phyloP scores from a whole-genome alignment of 2,797 vertebrate species.

The Acrossocheilus fasciatus region DNA sequence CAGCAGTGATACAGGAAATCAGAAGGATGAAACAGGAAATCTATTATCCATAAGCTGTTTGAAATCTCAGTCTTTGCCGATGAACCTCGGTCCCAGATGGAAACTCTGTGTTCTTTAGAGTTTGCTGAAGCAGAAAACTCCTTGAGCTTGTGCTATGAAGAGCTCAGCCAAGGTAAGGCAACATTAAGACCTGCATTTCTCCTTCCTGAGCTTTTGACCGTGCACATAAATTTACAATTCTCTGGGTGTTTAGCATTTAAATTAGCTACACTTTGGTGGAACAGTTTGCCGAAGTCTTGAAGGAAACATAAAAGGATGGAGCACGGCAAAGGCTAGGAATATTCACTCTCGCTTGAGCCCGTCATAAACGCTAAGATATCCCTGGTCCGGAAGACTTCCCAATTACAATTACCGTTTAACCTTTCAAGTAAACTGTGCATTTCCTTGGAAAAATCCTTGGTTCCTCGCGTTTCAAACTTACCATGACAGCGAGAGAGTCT shows the following conservation, averaged over 20 bases:
- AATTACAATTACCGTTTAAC: constrained; percentile 72
- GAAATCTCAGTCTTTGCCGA: constrained; percentile 70
- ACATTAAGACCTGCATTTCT: constrained; percentile 72
- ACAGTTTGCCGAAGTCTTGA: constrained; percentile 16
- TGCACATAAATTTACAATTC: constrained; percentile 61
- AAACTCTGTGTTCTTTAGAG: constrained; percentile 67
- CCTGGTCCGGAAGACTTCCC: constrained; percentile 69
- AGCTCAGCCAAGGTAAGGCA: constrained; percentile 71
- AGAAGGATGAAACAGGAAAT: constrained; percentile 67
- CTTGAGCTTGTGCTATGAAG: constrained; percentile 75
- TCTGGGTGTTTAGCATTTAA: constrained; percentile 69
- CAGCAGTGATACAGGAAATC: constrained; percentile 69
- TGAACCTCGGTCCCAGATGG: constrained; percentile 70
- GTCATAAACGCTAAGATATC: constrained; percentile 58
- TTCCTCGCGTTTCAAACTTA: constrained; percentile 26
- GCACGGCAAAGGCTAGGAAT: constrained; percentile 47
- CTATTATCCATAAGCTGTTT: constrained; percentile 74
- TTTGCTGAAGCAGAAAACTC: constrained; percentile 75
- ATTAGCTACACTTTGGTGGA: constrained; percentile 63
- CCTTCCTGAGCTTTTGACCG: constrained; percentile 68
- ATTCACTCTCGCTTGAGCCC: constrained; percentile 58
- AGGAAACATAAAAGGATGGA: constrained; percentile 2
- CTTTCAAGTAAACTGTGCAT: constrained; percentile 65
- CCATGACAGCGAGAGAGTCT: constrained; percentile 43
- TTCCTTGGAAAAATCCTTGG: constrained; percentile 27